Evolutionary conservation across 92 coral and sea anemone species (phyloP), one percentile per base, ranked within the genome.

Genomic region (Diadumene lineata): DNA sequence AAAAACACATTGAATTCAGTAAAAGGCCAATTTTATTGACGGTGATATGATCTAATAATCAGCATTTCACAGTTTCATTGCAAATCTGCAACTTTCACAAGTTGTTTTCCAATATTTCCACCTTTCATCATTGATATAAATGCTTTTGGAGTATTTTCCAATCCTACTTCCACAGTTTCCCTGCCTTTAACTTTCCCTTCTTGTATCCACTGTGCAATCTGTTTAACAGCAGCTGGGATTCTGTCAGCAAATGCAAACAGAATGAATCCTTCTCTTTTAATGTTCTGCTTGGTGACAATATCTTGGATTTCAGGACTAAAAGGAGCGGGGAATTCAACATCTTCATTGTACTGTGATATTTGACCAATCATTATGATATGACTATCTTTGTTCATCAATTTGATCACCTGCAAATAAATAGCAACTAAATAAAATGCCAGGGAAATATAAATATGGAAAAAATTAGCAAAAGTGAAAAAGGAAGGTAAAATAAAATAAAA

Each of bases 311-410:
- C 90, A 27, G 76, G 83, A 31, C 92, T 82, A 28, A 89, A 23
- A 1, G 92, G 97, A 34, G 92, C 60, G 19, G 92, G 94, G 66
- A 89, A 92, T 24, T 91, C 89, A 1, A 83, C 61, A 34, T 86
- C 94, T 68, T 85, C 73, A 80, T 92, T 89, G 88, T 92, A 92
- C 76, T 81, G 75, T 22, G 97, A 86, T 66, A 92, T 86, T 79
- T 92, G 97, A 55, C 97, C 97, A 78, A 94, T 89, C n/a, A 92
- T n/a, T 0, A 89, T 90, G 29, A 92, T 60, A 28, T 92, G 89
- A 58, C 91, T 68, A 73, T 92, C 83, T 44, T 74, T 81, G 68
- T 77, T 92, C 97, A 92, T 92, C 55, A 90, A 72, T 53, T 82
- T 79, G 50, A 92, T 92, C 30, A 92, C 94, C 97, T 92, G 55